phyloP scores from a whole-genome alignment of 1,140 invertebrate genomes.

The Calephelis nemesis region DNA sequence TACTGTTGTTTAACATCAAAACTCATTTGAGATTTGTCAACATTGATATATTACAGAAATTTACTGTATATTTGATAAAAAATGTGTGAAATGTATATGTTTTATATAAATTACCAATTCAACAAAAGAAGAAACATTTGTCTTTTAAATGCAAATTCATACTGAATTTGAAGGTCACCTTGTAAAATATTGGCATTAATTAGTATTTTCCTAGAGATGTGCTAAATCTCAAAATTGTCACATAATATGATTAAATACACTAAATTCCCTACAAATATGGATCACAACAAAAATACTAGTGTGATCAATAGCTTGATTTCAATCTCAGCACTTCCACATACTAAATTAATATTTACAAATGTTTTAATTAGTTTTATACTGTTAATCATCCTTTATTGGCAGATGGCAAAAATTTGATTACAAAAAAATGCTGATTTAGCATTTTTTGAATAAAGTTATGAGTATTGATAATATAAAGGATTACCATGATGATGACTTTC shows the following conservation, averaged over 20 bases:
- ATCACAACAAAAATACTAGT: constrained; percentile 11
- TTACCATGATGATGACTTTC: constrained; percentile 48
- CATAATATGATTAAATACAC: constrained; percentile 9
- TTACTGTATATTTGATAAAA: no score
- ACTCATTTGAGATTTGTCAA: no score
- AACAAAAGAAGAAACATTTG: neutral
- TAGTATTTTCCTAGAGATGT: neutral
- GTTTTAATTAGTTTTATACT: constrained; percentile 2
- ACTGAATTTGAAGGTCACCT: neutral
- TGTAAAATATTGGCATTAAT: neutral
- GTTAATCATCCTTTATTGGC: constrained; percentile 15
- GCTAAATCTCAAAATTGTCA: constrained; percentile 11
- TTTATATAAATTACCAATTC: no score
- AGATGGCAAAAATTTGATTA: constrained; percentile 11
- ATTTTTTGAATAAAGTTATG: constrained; percentile 43
- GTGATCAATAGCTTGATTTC: constrained; percentile 6
- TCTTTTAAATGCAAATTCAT: constrained; percentile 13
- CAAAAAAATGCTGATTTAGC: neutral
- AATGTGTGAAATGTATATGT: no score
- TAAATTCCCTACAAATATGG: constrained; percentile 9
- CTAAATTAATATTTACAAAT: constrained; percentile 15
- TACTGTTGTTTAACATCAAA: no score
- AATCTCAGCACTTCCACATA: constrained; percentile 9
- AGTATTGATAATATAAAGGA: constrained; percentile 68
- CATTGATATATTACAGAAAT: no score